These are phyloP conservation scores for Mus caroli DNA, from an alignment of 2,797 vertebrate species.

Conservation along the genomic window DNA sequence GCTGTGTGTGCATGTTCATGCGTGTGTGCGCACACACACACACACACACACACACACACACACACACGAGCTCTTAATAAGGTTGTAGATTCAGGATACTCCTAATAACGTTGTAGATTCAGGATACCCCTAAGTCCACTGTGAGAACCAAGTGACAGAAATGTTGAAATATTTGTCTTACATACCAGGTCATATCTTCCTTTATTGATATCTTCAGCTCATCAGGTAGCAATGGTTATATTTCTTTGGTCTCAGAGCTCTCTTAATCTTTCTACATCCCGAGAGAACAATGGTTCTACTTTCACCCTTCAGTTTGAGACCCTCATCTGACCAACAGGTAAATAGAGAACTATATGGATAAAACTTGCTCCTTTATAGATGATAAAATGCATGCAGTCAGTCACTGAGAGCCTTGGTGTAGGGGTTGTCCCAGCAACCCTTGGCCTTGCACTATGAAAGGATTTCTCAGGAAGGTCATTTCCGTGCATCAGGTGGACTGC, in stretches of 20 bases:
- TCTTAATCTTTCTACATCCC: background rate
- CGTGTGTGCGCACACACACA: too few species aligned
- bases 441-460: background rate
- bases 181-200: background rate
- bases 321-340: slow-evolving; percentile 6
- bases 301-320: background rate
- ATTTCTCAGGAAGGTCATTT: background rate
- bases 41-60: too few species aligned
- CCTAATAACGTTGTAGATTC: background rate
- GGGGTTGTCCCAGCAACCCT: background rate
- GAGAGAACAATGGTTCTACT: background rate
- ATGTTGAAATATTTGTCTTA: background rate
- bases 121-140: background rate
- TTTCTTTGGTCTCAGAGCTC: background rate
- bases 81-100: background rate
- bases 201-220: background rate
- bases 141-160: background rate
- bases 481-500: background rate
- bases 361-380: background rate
- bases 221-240: background rate
- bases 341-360: background rate
- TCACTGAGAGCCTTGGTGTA: background rate
- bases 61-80: too few species aligned
- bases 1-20: background rate
- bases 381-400: background rate